Conservation (phyloP, 2,888 invertebrate species). For the Laothoe populi region DNA sequence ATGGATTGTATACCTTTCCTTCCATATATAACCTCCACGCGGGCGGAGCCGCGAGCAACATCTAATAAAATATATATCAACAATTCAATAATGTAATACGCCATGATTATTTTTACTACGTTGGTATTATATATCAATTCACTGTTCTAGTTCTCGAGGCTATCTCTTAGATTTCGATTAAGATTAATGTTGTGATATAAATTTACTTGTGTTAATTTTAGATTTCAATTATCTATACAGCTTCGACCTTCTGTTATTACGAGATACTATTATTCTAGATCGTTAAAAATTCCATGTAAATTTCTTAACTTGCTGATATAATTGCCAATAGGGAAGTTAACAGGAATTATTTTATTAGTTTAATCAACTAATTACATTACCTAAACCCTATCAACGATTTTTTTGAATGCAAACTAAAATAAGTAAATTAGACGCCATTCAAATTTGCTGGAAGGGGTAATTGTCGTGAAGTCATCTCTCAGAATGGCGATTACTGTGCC, state of each 20-base stretch:
- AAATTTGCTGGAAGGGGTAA: too few relatives aligned
- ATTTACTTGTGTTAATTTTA: slow-evolving; percentile 1
- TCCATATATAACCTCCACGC: too few relatives aligned
- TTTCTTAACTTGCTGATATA: background rate
- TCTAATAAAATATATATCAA: background rate
- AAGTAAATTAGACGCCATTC: too few relatives aligned
- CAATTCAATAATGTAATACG: background rate
- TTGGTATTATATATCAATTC: background rate
- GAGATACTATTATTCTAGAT: background rate
- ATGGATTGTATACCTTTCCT: too few relatives aligned
- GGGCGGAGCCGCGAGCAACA: too few relatives aligned
- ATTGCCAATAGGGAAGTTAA: too few relatives aligned
- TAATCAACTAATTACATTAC: too few relatives aligned
- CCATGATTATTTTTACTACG: background rate
- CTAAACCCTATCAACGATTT: too few relatives aligned
- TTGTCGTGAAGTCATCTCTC: too few relatives aligned
- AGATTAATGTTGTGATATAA: slow-evolving; percentile 9
- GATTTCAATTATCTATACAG: background rate
- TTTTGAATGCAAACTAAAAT: too few relatives aligned
- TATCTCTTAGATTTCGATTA: slow-evolving; percentile 10
- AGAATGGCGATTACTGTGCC: too few relatives aligned
- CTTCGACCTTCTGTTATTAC: background rate
- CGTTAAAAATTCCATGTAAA: background rate
- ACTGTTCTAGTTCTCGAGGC: background rate
- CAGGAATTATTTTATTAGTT: too few relatives aligned